phyloP scores from a whole-genome alignment of 1,140 invertebrate species.

The Aricia agestis region DNA sequence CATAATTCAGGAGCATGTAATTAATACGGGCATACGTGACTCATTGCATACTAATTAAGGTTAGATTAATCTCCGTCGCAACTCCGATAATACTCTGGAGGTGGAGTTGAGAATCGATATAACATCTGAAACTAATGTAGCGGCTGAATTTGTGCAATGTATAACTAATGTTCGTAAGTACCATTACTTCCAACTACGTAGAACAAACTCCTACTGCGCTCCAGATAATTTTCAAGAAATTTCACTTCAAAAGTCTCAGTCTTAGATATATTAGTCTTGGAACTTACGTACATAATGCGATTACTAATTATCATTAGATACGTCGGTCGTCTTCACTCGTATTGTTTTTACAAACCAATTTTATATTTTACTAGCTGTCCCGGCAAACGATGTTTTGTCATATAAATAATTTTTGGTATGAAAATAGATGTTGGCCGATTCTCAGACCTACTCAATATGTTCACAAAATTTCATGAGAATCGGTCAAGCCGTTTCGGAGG shows the following conservation, averaged over 20 bases:
- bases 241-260: slow-evolving; percentile 1
- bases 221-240: slow-evolving; percentile 3
- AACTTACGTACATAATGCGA: background rate
- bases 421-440: no score
- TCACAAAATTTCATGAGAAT: no score
- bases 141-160: slow-evolving; percentile 7
- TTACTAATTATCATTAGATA: no score
- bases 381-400: no score
- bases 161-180: slow-evolving; percentile 7
- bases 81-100: background rate
- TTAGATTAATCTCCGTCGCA: slow-evolving; percentile 2
- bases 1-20: background rate
- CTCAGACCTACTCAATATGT: no score
- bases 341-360: background rate
- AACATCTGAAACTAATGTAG: slow-evolving; percentile 3
- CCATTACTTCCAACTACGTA: background rate
- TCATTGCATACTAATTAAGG: slow-evolving; percentile 8
- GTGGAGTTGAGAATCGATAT: background rate
- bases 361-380: background rate
- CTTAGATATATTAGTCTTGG: background rate
- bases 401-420: no score
- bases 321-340: background rate
- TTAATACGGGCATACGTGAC: background rate
- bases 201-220: background rate
- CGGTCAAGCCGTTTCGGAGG: no score